phyloP scores from a whole-genome alignment of 2,113 vertebrate genomes.

The Trichechus manatus region DNA sequence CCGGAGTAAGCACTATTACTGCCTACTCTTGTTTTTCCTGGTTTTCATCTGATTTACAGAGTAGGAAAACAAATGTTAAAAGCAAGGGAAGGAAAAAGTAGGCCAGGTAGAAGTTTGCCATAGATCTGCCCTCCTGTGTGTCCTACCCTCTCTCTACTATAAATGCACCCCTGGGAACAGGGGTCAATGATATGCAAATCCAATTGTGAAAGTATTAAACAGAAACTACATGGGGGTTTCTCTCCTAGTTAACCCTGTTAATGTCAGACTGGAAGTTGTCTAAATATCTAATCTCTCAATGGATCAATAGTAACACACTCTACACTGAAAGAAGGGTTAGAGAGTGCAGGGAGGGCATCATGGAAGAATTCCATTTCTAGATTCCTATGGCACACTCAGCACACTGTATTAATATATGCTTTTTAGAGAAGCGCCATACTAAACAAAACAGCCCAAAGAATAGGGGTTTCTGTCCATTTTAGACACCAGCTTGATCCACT shows the following conservation, averaged over 20 bases:
- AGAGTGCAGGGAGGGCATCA: not conserved
- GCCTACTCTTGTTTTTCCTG: slow-evolving; percentile 84
- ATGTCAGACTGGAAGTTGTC: slow-evolving; percentile 77
- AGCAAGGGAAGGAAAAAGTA: slow-evolving; percentile 80
- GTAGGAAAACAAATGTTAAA: slow-evolving; percentile 84
- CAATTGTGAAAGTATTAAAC: slow-evolving; percentile 86
- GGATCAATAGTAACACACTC: slow-evolving; percentile 79
- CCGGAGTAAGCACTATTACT: slow-evolving; percentile 75
- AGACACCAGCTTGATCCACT: not conserved
- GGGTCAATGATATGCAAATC: slow-evolving; percentile 83
- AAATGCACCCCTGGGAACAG: slow-evolving; percentile 79
- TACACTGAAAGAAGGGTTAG: slow-evolving; percentile 61
- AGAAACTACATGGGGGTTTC: slow-evolving; percentile 78
- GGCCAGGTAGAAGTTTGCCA: slow-evolving; percentile 77
- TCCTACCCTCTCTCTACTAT: slow-evolving; percentile 79
- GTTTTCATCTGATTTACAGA: slow-evolving; percentile 81
- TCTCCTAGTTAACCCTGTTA: slow-evolving; percentile 78
- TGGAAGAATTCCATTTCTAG: slow-evolving; percentile 24
- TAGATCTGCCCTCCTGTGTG: slow-evolving; percentile 79
- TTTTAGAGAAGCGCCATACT: not conserved
- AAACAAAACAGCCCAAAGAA: not conserved
- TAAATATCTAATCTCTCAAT: slow-evolving; percentile 77
- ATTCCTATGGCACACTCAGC: not conserved
- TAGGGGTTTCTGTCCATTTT: not conserved
- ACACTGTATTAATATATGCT: not conserved